Conservation (phyloP, 2,113 vertebrate genomes). For the Ochotona princeps region DNA sequence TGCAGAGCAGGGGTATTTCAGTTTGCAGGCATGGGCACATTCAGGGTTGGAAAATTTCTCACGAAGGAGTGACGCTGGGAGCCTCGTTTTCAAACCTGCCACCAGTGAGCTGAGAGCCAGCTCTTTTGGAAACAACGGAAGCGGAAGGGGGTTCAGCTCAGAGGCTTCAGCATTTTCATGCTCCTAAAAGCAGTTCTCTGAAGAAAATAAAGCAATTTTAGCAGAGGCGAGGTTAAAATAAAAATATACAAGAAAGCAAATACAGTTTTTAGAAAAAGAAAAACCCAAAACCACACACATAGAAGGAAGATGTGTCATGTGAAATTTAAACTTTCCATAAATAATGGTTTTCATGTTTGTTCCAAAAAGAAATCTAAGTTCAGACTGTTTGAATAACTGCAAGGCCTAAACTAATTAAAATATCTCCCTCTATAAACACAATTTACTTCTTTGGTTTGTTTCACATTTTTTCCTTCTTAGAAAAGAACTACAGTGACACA, state of each 20-base stretch:
- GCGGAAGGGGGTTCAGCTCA: not conserved
- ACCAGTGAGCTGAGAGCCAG: not conserved
- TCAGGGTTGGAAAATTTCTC: not conserved
- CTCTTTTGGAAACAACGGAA: not conserved
- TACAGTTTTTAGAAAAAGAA: not conserved
- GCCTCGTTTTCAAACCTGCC: not conserved
- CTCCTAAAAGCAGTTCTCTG: not conserved
- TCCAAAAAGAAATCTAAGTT: slow-evolving; percentile 80
- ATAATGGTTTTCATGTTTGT: slow-evolving; percentile 78
- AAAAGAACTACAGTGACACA: slow-evolving; percentile 82
- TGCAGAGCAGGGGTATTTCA: not conserved
- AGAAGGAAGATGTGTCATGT: slow-evolving; percentile 63
- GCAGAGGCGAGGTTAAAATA: slow-evolving; percentile 53
- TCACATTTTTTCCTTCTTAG: slow-evolving; percentile 83
- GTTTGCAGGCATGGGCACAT: not conserved
- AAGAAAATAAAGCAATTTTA: slow-evolving; percentile 58
- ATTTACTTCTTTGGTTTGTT: slow-evolving; percentile 81
- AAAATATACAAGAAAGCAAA: slow-evolving; percentile 62
- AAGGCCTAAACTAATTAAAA: slow-evolving; percentile 85
- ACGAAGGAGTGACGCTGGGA: not conserved
- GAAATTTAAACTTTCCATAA: slow-evolving; percentile 83
- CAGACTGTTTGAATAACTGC: slow-evolving; percentile 82
- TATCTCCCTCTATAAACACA: slow-evolving; percentile 83
- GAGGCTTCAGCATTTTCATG: not conserved
- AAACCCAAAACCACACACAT: not conserved